Conservation (phyloP, 2,797 vertebrate species). For the Neomorphus geoffroyi region DNA sequence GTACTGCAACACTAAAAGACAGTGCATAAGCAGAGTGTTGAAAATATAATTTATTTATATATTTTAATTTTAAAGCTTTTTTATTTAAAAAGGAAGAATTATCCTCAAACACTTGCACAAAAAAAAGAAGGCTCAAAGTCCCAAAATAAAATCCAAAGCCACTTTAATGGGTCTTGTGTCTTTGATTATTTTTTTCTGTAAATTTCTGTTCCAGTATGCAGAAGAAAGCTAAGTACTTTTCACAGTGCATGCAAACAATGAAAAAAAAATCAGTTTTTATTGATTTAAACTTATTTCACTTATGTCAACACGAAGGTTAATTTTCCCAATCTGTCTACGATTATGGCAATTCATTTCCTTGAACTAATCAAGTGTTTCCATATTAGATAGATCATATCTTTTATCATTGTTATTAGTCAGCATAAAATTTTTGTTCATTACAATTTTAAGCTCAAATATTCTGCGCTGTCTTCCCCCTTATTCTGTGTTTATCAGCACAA, state of each 20-base stretch:
- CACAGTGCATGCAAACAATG: not conserved
- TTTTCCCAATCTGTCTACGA: not conserved
- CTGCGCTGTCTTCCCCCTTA: rapidly evolving
- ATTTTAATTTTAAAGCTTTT: not conserved
- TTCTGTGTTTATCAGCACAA: not conserved
- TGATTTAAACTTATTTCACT: not conserved
- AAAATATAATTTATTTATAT: not conserved
- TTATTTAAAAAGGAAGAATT: not conserved
- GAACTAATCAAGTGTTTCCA: not conserved
- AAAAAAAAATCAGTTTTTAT: not conserved
- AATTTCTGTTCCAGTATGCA: not conserved
- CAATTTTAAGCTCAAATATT: not conserved
- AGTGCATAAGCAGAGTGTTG: not conserved
- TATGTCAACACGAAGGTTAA: not conserved
- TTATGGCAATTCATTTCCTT: not conserved
- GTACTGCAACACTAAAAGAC: not conserved
- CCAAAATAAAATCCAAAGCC: not conserved
- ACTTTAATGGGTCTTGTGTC: not conserved
- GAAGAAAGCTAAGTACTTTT: not conserved
- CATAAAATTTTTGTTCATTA: not conserved
- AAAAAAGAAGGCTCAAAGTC: not conserved
- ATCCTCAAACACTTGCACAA: not conserved
- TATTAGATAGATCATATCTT: not conserved
- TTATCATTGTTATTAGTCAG: not conserved
- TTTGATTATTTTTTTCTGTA: not conserved